Conservation (phyloP, 2,113 vertebrate species). For the Notarius lentiginosus region DNA sequence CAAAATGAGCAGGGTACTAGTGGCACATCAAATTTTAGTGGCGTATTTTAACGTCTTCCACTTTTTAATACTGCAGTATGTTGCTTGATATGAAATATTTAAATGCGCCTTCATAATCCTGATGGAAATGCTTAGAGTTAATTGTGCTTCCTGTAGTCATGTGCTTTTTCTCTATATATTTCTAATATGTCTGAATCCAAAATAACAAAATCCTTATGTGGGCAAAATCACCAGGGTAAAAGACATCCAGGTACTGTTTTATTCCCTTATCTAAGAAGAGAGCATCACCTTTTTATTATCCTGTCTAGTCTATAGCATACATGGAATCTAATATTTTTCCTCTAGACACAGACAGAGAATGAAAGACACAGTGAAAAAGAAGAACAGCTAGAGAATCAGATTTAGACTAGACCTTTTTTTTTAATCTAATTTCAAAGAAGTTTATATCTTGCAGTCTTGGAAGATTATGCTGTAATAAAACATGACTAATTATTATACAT, state of each 20-base stretch:
- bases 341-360: neutral
- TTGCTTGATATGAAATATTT: neutral
- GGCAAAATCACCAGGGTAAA: neutral
- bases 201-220: neutral
- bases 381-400: constrained; percentile 14
- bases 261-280: constrained; percentile 12
- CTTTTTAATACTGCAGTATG: neutral
- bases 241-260: constrained; percentile 7
- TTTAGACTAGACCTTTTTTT: neutral
- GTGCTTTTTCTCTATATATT: neutral
- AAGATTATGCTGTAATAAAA: neutral
- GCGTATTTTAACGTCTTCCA: neutral
- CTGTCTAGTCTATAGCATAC: neutral
- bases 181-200: neutral
- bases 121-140: neutral
- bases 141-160: neutral
- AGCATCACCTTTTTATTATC: constrained; percentile 1
- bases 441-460: constrained; percentile 3
- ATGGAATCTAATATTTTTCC: neutral
- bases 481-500: neutral
- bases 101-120: neutral
- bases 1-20: neutral
- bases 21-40: neutral
- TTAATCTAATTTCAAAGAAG: neutral
- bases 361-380: neutral